phyloP scores from a whole-genome alignment of 2,888 invertebrate genomes.

The Agonopterix alstromeriana region DNA sequence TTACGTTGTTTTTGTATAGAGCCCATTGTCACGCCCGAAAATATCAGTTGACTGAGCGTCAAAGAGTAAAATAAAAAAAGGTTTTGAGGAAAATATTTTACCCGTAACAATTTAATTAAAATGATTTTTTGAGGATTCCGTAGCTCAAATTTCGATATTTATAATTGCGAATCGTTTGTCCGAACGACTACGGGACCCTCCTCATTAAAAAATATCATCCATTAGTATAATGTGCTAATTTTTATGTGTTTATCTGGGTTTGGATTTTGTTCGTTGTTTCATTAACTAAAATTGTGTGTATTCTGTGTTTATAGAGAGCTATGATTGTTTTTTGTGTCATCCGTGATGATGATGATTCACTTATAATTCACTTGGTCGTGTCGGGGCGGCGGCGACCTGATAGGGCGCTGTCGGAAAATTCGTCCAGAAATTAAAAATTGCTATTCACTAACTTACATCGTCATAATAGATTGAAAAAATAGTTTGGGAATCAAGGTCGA shows the following conservation, averaged over 20 bases:
- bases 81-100: no score
- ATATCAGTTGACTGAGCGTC: no score
- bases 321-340: conserved; percentile 56
- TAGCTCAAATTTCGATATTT: conserved; percentile 36
- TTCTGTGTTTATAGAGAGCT: conserved; percentile 72
- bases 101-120: neutral
- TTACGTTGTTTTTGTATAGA: conserved; percentile 55
- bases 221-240: conserved; percentile 75
- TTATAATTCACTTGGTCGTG: neutral
- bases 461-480: neutral
- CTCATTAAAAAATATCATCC: conserved; percentile 41
- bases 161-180: conserved; percentile 21
- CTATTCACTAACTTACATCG: neutral
- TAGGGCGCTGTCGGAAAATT: neutral
- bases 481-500: no score
- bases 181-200: conserved; percentile 62
- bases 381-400: conserved; percentile 7
- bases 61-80: neutral
- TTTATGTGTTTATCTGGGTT: conserved; percentile 70
- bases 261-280: conserved; percentile 74
- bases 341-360: conserved; percentile 20
- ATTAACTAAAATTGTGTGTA: conserved; percentile 75
- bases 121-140: conserved; percentile 46
- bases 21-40: conserved; percentile 1
- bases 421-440: conserved; percentile 2